These are phyloP conservation scores for Pachypsylla venusta DNA, from an alignment of 1,140 invertebrate species.

Conservation along the genomic window DNA sequence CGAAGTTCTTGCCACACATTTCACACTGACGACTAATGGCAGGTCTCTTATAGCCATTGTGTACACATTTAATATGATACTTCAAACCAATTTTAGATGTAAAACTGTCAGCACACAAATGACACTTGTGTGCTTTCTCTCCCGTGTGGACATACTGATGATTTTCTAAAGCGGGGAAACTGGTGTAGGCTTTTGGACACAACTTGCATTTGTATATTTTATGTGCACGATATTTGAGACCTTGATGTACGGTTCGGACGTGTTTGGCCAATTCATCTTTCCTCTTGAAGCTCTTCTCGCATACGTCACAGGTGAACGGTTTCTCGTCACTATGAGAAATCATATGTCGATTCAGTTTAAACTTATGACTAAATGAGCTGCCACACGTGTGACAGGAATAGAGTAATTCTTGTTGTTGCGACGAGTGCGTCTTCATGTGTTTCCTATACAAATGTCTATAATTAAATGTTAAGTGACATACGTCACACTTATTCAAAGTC, in stretches of 20 bases:
- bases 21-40: background rate
- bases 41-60: background rate
- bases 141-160: background rate
- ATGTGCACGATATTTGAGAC: constrained; percentile 38
- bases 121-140: constrained; percentile 31
- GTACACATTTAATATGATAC: constrained; percentile 31
- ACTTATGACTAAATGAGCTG: background rate
- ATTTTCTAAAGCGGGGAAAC: constrained; percentile 17
- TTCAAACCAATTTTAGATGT: constrained; percentile 37
- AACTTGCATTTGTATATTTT: constrained; percentile 36
- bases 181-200: constrained; percentile 36
- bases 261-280: constrained; percentile 29
- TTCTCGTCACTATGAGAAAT: background rate
- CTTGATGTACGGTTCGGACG: constrained; percentile 26
- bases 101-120: constrained; percentile 42
- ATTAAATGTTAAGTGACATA: too few species aligned
- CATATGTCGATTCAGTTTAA: background rate
- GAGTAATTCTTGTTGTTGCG: too few species aligned
- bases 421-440: too few species aligned
- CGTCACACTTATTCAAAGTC: too few species aligned
- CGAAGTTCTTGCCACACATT: background rate
- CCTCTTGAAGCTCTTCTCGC: constrained; percentile 1
- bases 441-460: too few species aligned
- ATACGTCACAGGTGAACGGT: background rate
- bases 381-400: background rate